Evolutionary conservation across 2,113 vertebrate genomes (phyloP).

Genomic region (Colius striatus): DNA sequence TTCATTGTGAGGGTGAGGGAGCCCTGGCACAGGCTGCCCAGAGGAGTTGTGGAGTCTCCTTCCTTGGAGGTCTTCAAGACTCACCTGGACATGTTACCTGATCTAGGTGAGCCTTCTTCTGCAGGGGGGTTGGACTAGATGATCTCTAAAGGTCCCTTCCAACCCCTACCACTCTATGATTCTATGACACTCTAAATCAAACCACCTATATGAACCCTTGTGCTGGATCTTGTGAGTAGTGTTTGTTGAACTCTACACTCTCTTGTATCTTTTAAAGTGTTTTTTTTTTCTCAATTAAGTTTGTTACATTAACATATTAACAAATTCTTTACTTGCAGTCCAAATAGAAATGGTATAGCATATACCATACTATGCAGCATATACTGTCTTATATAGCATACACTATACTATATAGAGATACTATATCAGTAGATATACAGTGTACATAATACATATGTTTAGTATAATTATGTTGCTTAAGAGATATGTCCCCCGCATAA

Average conservation of each 20-base stretch:
- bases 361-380: background rate
- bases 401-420: background rate
- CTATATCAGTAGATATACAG: background rate
- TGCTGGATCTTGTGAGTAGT: background rate
- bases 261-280: background rate
- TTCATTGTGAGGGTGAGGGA: no score
- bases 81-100: no score
- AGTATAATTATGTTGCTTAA: background rate
- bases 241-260: background rate
- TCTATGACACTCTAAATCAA: background rate
- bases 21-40: no score
- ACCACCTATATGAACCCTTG: background rate
- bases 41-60: no score
- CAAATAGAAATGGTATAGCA: background rate
- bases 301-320: conserved; percentile 8
- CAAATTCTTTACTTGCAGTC: background rate
- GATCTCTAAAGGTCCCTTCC: no score
- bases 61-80: no score
- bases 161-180: no score
- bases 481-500: background rate
- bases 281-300: conserved; percentile 11
- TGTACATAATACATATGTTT: background rate
- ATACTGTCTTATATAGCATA: background rate
- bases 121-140: no score
- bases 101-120: no score